A percentile compares a stretch with the other conserved stretches of the same genome.
Conservation (phyloP, 2,888 invertebrate species). For the Ennomos erosarius region DNA sequence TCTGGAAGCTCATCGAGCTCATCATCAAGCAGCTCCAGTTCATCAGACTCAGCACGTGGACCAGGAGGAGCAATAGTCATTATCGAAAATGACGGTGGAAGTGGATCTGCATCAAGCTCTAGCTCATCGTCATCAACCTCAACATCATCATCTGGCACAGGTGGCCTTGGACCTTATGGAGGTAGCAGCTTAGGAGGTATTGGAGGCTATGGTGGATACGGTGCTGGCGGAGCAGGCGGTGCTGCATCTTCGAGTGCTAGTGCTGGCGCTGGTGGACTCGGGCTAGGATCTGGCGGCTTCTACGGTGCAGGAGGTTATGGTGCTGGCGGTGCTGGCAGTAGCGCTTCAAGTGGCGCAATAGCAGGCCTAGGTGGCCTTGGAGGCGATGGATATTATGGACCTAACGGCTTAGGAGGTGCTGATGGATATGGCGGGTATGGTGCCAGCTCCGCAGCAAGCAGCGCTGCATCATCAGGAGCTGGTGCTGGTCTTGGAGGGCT, state of each 20-base stretch:
- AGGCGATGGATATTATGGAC: too few species aligned
- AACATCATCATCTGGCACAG: conserved; percentile 26
- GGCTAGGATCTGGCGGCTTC: too few species aligned
- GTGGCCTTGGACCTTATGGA: conserved; percentile 14
- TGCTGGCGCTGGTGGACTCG: not conserved
- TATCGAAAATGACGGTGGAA: too few species aligned
- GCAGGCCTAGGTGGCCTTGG: too few species aligned
- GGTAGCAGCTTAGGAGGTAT: not conserved
- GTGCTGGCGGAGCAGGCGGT: not conserved
- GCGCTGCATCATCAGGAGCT: too few species aligned
- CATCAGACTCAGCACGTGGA: conserved; percentile 6
- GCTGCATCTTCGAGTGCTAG: not conserved
- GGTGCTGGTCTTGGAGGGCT: too few species aligned
- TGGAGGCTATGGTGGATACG: not conserved
- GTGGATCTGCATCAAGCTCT: not conserved
- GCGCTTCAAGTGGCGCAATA: too few species aligned
- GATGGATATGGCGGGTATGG: too few species aligned
- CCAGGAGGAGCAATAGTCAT: not conserved
- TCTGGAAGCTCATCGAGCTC: conserved; percentile 1
- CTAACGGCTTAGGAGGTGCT: too few species aligned
- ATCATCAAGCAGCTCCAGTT: not conserved
- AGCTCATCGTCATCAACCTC: conserved; percentile 24
- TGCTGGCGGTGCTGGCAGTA: not conserved
- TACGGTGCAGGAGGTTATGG: not conserved
- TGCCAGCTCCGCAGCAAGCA: too few species aligned